Evolutionary conservation across 2,113 vertebrate genomes (phyloP).

Genomic region (Fulica atra): DNA sequence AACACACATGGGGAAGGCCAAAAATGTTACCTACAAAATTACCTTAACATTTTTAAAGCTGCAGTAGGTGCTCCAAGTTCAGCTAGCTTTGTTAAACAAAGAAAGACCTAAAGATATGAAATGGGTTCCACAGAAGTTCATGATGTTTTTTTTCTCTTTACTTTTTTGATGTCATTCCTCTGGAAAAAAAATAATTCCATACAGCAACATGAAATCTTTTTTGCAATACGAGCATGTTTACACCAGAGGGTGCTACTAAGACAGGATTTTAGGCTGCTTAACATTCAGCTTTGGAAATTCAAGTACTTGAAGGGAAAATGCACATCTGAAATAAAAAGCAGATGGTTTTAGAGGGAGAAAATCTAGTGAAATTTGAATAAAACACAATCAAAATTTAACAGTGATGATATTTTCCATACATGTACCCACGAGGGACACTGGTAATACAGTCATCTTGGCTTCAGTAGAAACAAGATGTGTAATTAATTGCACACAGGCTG

Average conservation of each 20-base stretch:
- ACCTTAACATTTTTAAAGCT: not conserved
- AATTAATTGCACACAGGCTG: not conserved
- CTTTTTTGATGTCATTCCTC: not conserved
- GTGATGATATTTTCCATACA: not conserved
- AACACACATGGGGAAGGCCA: not conserved
- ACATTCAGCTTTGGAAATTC: not conserved
- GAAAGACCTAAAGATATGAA: not conserved
- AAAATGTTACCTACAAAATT: not conserved
- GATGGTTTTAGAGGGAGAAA: not conserved
- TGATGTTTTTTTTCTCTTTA: not conserved
- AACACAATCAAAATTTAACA: not conserved
- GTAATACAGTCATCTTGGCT: not conserved
- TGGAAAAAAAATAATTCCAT: not conserved
- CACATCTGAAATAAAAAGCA: not conserved
- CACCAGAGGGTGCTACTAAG: constrained; percentile 33
- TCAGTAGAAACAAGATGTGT: not conserved
- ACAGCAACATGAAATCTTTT: not conserved
- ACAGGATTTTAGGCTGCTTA: not conserved
- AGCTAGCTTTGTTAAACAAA: not conserved
- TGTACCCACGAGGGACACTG: not conserved
- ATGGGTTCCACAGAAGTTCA: not conserved
- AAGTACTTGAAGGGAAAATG: not conserved
- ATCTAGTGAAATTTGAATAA: not conserved
- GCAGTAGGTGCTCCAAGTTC: not conserved
- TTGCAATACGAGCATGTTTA: not conserved